phyloP scores from a whole-genome alignment of 2,113 vertebrate genomes.

The Rafetus swinhoei region DNA sequence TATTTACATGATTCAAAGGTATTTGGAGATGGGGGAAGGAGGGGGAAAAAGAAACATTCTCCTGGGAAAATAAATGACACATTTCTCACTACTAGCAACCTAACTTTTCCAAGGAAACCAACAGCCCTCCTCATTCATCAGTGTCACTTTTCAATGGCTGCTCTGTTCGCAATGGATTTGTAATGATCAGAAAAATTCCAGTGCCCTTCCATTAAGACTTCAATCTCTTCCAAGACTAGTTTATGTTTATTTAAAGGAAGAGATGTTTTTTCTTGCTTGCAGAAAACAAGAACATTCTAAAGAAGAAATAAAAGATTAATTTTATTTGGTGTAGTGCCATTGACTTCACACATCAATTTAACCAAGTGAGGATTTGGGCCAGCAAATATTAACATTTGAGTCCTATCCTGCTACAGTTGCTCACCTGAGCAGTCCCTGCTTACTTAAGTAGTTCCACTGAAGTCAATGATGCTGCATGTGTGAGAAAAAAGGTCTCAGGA shows the following conservation, averaged over 20 bases:
- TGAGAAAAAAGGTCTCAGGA: background rate
- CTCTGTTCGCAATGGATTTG: background rate
- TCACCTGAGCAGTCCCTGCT: background rate
- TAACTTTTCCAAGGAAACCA: background rate
- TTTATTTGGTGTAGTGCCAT: background rate
- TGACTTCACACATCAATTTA: background rate
- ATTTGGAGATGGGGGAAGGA: background rate
- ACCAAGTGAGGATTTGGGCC: background rate
- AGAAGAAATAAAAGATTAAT: background rate
- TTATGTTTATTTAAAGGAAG: background rate
- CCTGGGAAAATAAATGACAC: background rate
- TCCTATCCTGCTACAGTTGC: accelerated
- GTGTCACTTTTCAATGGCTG: background rate
- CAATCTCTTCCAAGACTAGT: background rate
- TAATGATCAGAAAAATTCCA: background rate
- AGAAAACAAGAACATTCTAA: accelerated
- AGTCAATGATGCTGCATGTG: background rate
- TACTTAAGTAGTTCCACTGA: background rate
- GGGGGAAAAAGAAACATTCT: accelerated
- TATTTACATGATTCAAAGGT: background rate
- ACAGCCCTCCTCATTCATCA: background rate
- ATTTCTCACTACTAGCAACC: background rate
- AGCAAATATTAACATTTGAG: background rate
- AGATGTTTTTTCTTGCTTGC: background rate
- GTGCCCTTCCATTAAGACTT: accelerated